Conservation (phyloP, 2,888 invertebrate species). For the Troides aeacus region DNA sequence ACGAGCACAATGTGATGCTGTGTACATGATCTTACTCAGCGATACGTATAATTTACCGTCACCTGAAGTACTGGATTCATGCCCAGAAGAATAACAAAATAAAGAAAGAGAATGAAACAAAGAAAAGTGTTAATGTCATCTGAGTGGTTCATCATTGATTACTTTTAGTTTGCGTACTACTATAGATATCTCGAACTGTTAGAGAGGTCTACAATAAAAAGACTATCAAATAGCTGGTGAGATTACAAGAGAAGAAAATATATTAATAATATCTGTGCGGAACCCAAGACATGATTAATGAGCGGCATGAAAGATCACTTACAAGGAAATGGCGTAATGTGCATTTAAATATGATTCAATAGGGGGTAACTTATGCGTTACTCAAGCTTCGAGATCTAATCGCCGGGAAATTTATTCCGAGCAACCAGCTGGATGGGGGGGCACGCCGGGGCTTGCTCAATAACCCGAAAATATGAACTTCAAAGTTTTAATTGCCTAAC, state of each 20-base stretch:
- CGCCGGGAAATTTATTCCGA: constrained; percentile 58
- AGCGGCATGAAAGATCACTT: constrained; percentile 49
- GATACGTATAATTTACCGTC: too few species aligned
- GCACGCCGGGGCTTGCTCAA: constrained; percentile 46
- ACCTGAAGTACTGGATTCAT: too few species aligned
- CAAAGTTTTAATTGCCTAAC: constrained; percentile 61
- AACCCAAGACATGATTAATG: constrained; percentile 52
- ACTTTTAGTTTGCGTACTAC: too few species aligned
- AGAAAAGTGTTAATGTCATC: too few species aligned
- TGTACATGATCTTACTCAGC: too few species aligned
- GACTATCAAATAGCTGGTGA: background rate
- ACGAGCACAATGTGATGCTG: too few species aligned
- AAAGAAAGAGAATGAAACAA: too few species aligned
- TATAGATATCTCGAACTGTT: too few species aligned
- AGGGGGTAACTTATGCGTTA: constrained; percentile 52
- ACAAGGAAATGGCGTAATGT: constrained; percentile 62
- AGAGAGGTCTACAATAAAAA: too few species aligned
- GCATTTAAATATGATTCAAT: constrained; percentile 61
- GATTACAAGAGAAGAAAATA: background rate
- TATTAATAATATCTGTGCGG: constrained; percentile 10
- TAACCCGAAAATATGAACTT: constrained; percentile 62
- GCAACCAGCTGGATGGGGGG: constrained; percentile 41
- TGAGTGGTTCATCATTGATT: too few species aligned
- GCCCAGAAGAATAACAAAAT: too few species aligned
- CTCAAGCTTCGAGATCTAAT: constrained; percentile 55